A percentile compares a stretch with the other conserved stretches of the same genome.
Conservation (phyloP, 2,113 vertebrate genomes). For the Misgurnus anguillicaudatus region DNA sequence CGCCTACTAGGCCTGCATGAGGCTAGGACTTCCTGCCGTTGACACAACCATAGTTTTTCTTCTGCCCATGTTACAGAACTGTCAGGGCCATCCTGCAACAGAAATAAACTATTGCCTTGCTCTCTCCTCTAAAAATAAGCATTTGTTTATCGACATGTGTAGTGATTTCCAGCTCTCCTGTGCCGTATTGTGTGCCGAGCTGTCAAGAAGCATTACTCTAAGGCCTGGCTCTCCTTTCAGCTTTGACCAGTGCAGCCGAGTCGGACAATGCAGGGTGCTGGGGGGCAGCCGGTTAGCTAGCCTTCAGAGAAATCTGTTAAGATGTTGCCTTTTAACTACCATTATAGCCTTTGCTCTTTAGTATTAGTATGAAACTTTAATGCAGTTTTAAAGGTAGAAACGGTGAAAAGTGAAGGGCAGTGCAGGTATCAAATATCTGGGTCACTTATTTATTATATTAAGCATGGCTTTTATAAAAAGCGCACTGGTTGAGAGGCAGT, state of each 20-base stretch:
- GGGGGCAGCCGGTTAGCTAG: slow-evolving; percentile 18
- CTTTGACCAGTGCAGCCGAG: not conserved
- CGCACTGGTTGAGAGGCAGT: slow-evolving; percentile 61
- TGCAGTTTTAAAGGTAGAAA: slow-evolving; percentile 53
- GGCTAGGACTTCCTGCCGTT: not conserved
- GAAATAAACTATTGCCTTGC: slow-evolving; percentile 62
- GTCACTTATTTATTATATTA: slow-evolving; percentile 56
- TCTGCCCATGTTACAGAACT: slow-evolving; percentile 55
- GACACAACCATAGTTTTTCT: slow-evolving; percentile 5
- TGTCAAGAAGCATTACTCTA: slow-evolving; percentile 65
- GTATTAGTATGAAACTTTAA: slow-evolving; percentile 54
- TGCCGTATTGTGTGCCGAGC: slow-evolving; percentile 59
- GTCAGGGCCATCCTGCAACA: slow-evolving; percentile 56
- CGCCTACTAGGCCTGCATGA: slow-evolving; percentile 7
- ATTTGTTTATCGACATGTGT: slow-evolving; percentile 66
- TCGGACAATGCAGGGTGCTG: slow-evolving; percentile 29
- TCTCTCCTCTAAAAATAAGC: slow-evolving; percentile 62
- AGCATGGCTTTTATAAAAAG: slow-evolving; percentile 54
- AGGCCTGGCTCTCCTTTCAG: slow-evolving; percentile 52
- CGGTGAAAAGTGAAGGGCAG: slow-evolving; percentile 46
- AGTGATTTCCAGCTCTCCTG: slow-evolving; percentile 58
- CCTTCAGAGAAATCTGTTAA: slow-evolving; percentile 46
- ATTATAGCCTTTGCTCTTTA: slow-evolving; percentile 44
- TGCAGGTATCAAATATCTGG: slow-evolving; percentile 62
- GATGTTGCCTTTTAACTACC: slow-evolving; percentile 54